A percentile compares a stretch with the other conserved stretches of the same genome.
phyloP scores from a whole-genome alignment of 2,888 invertebrate species.

The Plagiodera versicolora region DNA sequence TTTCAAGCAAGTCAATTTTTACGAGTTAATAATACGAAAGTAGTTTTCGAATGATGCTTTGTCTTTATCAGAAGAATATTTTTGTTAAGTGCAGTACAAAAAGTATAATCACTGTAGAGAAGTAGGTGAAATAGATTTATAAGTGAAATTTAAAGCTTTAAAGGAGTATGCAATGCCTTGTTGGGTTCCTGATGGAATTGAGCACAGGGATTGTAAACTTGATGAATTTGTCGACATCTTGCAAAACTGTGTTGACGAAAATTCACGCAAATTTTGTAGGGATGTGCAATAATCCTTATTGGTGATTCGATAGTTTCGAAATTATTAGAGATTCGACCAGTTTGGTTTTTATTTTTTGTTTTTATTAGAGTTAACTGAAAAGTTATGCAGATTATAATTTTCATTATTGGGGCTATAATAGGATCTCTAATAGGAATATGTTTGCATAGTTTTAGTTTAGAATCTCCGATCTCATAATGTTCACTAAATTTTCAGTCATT shows the following conservation, averaged over 20 bases:
- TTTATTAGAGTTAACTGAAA: constrained; percentile 24
- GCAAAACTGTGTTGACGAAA: constrained; percentile 29
- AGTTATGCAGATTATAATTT: constrained; percentile 23
- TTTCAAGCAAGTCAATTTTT: constrained; percentile 14
- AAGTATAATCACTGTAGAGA: constrained; percentile 44
- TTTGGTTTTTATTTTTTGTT: constrained; percentile 30
- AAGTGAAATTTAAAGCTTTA: constrained; percentile 22
- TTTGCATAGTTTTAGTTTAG: constrained; percentile 35
- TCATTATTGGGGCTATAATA: constrained; percentile 35
- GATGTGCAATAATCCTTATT: constrained; percentile 43
- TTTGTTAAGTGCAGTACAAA: constrained; percentile 55
- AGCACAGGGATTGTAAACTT: constrained; percentile 29
- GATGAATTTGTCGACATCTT: constrained; percentile 34
- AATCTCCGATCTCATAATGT: constrained; percentile 47
- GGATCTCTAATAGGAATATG: constrained; percentile 41
- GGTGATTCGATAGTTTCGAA: constrained; percentile 33
- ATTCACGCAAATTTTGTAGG: constrained; percentile 35
- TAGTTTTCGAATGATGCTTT: constrained; percentile 42
- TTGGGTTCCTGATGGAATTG: constrained; percentile 16
- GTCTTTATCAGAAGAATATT: constrained; percentile 47
- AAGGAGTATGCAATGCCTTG: constrained; percentile 25
- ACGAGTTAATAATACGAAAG: neutral
- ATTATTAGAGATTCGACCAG: constrained; percentile 39
- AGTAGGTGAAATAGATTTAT: constrained; percentile 26
- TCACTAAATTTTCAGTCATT: constrained; percentile 39